These are phyloP conservation scores for Camponotus pennsylvanicus DNA, from an alignment of 1,140 invertebrate species.

Conservation along the genomic window DNA sequence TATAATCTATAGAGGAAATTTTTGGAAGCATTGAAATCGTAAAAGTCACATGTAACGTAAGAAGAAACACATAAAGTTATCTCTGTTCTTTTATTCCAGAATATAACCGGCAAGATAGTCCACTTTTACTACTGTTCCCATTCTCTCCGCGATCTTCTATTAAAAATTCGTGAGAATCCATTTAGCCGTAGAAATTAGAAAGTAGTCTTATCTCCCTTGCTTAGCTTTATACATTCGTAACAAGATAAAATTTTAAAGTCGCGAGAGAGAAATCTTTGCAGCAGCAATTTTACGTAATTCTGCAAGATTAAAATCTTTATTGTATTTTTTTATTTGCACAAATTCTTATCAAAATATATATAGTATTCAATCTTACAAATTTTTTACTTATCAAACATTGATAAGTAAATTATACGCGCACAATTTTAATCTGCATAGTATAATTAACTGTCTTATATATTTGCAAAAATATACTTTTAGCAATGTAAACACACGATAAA, in stretches of 20 bases:
- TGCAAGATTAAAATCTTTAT: not conserved
- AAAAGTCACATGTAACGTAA: not conserved
- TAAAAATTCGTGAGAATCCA: constrained; percentile 47
- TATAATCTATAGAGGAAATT: not conserved
- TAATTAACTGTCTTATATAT: not conserved
- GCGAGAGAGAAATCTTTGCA: not conserved
- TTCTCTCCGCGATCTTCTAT: not conserved
- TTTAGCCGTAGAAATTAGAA: constrained; percentile 68
- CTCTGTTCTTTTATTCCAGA: not conserved
- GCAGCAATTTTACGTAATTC: not conserved
- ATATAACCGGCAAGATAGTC: constrained; percentile 9
- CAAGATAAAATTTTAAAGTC: constrained; percentile 28
- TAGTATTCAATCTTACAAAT: not conserved
- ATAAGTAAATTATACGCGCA: not conserved
- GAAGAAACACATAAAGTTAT: constrained; percentile 13
- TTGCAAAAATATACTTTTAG: not conserved
- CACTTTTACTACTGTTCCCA: not conserved
- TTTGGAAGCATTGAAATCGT: not conserved
- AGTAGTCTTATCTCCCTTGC: constrained; percentile 69
- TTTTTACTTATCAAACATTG: not conserved
- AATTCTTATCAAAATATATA: not conserved
- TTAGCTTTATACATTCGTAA: constrained; percentile 10
- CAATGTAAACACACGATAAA: not conserved
- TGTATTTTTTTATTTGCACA: not conserved
- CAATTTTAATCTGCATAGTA: not conserved